Evolutionary conservation across 1,140 invertebrate species (phyloP), one percentile per base, ranked within the genome.

Genomic region (Magallana gigas): DNA sequence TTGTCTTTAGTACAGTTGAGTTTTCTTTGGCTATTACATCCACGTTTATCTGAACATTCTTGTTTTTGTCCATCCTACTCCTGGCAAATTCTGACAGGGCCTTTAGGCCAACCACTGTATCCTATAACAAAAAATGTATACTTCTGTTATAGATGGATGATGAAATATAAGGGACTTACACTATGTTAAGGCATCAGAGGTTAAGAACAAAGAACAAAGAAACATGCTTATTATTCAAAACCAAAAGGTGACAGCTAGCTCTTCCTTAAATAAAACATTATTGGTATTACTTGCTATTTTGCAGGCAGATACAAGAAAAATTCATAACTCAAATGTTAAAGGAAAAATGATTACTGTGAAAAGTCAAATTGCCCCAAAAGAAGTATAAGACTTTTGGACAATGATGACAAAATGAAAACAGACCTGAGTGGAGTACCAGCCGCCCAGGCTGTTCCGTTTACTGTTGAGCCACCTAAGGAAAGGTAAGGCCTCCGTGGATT

Each of bases 391-490:
- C 60, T 14, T 23, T 16, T 14, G 6, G 60, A 62, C 5, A 6
- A 62, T 62, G 60, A 62, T n/a, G n/a, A 62, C n/a, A 62, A 62
- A 3, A 12, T 16, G 12, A 12, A 7, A 23, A 48, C 36, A 48
- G 36, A 48, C 8, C 11, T 6, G 81, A 57, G 81, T 83, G 14
- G 81, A 83, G 57, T 58, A 58, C 56, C 57, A 83, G 0, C 81
- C 81, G 8, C 81, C 81, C 5, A 83, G 81, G 9, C 57, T 58
- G 57, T 57, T 83, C 57, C 81, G 48, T 83, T 83, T 57, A 29
- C 57, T 58, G 57, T 83, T 83, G 48, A 83, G 81, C 81, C 81
- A 83, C 48, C 81, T 56, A 12, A 83, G 18, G 48, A 83, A 57
- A 18, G 81, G 81, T 1, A 7, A 14, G 57, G 81, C 81, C n/a